phyloP scores from a whole-genome alignment of 2,888 invertebrate genomes.

The Electrophaes corylata region DNA sequence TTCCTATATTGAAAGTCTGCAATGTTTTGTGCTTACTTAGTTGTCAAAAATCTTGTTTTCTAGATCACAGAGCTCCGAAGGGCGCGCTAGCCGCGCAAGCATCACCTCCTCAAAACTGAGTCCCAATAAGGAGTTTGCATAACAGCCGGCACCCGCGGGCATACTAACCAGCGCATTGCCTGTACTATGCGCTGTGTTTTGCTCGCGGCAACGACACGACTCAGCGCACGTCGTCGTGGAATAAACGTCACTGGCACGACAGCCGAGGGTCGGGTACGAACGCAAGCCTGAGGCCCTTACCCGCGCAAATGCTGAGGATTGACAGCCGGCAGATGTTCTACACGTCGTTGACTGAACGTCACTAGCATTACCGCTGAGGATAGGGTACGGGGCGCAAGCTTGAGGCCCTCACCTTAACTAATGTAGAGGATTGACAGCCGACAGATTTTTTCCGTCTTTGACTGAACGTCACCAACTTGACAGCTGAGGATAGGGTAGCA shows the following conservation, averaged over 20 bases:
- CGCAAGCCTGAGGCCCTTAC: background rate
- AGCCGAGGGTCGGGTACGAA: conserved; percentile 9
- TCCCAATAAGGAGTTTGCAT: conserved; percentile 70
- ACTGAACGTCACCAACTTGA: background rate
- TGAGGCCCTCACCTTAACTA: too few relatives aligned
- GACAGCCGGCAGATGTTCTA: background rate
- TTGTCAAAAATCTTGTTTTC: background rate
- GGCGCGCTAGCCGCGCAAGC: conserved; percentile 71
- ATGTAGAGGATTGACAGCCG: too few relatives aligned
- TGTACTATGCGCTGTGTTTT: conserved; percentile 72
- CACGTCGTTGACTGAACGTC: background rate
- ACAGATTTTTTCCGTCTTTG: too few relatives aligned
- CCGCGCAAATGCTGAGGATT: too few relatives aligned
- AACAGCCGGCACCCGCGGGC: conserved; percentile 70
- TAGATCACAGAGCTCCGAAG: conserved; percentile 74
- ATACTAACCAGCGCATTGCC: conserved; percentile 68
- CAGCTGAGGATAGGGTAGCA: background rate
- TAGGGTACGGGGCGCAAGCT: background rate
- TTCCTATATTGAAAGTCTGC: too few relatives aligned
- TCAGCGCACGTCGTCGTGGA: conserved; percentile 60
- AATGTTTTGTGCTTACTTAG: too few relatives aligned
- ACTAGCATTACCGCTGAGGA: background rate
- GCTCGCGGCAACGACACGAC: conserved; percentile 63
- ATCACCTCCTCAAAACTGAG: conserved; percentile 65
- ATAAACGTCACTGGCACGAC: conserved; percentile 39